phyloP scores from a whole-genome alignment of 1,140 invertebrate genomes.

The Choristoneura fumiferana region DNA sequence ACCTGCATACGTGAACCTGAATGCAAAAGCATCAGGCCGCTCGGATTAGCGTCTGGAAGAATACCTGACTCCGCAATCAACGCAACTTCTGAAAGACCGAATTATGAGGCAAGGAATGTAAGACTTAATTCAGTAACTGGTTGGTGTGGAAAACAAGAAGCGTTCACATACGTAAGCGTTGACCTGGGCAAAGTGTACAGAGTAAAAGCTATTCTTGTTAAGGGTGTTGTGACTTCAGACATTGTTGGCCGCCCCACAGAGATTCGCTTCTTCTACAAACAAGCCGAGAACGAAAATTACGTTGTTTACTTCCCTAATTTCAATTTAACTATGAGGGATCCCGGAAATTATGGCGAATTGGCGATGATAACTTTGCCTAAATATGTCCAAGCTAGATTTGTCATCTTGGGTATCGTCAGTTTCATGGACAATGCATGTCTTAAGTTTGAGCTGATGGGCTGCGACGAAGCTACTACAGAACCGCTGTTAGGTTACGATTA shows the following conservation, averaged over 20 bases:
- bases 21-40: slow-evolving; percentile 94
- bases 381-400: slow-evolving; percentile 94
- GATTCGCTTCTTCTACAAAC: slow-evolving; percentile 98
- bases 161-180: slow-evolving; percentile 96
- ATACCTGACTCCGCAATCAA: slow-evolving; percentile 98
- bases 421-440: slow-evolving; percentile 98
- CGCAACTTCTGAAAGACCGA: slow-evolving; percentile 94
- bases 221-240: slow-evolving; percentile 96
- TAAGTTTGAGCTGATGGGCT: slow-evolving; percentile 97
- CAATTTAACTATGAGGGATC: slow-evolving; percentile 94
- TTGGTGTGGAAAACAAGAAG: slow-evolving; percentile 96
- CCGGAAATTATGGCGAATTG: slow-evolving; percentile 91
- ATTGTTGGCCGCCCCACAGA: slow-evolving; percentile 96
- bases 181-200: slow-evolving; percentile 94
- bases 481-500: slow-evolving; percentile 95
- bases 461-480: slow-evolving; percentile 88
- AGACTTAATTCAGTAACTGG: slow-evolving; percentile 96
- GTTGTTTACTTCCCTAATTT: slow-evolving; percentile 98
- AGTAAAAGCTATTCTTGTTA: slow-evolving; percentile 94
- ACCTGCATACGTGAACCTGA: slow-evolving; percentile 95
- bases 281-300: slow-evolving; percentile 94
- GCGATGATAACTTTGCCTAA: slow-evolving; percentile 97
- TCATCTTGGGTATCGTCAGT: slow-evolving; percentile 95
- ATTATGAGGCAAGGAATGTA: slow-evolving; percentile 94
- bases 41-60: slow-evolving; percentile 93